Evolutionary conservation across 2,113 vertebrate genomes (phyloP).

Genomic region (Dunckerocampus dactyliophorus): DNA sequence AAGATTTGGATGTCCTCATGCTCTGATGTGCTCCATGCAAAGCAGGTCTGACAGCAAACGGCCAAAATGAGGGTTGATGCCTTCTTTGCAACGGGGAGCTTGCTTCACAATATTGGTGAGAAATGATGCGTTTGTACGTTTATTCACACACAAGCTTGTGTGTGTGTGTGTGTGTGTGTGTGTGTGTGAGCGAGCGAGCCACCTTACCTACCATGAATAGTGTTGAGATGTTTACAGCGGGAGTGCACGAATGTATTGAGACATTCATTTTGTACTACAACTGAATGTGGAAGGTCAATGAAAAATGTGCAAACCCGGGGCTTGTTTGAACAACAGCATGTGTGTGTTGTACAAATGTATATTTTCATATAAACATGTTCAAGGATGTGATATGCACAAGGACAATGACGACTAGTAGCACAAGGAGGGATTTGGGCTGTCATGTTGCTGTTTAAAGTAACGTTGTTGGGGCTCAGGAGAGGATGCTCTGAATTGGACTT

Average conservation of each 20-base stretch:
- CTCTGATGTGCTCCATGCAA: conserved; percentile 1
- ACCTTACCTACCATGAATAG: conserved; percentile 28
- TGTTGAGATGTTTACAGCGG: conserved; percentile 66
- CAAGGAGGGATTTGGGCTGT: background rate
- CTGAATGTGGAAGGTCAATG: conserved; percentile 26
- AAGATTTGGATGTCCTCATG: conserved; percentile 6
- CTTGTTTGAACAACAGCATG: conserved; percentile 47
- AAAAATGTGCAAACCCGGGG: conserved; percentile 42
- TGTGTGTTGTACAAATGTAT: conserved; percentile 60
- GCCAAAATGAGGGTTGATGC: background rate
- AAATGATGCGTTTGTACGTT: conserved; percentile 17
- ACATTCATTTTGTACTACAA: conserved; percentile 26
- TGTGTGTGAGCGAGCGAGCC: no score
- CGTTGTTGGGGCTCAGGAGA: conserved; percentile 1
- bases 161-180: conserved; percentile 13
- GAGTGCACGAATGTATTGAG: no score
- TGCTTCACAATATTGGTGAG: background rate
- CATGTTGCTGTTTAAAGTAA: conserved; percentile 1
- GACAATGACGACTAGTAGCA: conserved; percentile 16
- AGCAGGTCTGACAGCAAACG: conserved; percentile 9
- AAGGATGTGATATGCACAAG: conserved; percentile 35
- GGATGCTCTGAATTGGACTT: conserved; percentile 2
- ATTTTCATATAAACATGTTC: conserved; percentile 52
- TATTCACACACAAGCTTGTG: conserved; percentile 15
- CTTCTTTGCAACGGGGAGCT: conserved; percentile 12